Conservation (phyloP, 1,140 invertebrate genomes). For the Drosophila ercepeae region DNA sequence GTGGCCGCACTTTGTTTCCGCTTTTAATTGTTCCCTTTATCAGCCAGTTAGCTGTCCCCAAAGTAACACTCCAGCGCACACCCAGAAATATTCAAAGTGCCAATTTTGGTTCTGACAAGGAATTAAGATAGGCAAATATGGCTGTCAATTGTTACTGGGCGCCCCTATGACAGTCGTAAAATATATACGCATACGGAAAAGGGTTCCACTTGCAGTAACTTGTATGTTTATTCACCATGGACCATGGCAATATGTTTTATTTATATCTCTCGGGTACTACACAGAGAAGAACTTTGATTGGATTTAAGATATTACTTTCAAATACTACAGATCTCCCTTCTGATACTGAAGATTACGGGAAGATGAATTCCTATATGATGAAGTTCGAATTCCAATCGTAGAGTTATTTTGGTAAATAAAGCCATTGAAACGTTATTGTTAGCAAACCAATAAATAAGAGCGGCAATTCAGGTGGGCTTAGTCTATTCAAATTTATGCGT, state of each 20-base stretch:
- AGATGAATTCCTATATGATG: not conserved
- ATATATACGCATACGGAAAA: constrained; percentile 37
- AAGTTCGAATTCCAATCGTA: not conserved
- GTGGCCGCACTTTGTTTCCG: constrained; percentile 39
- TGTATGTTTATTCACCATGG: constrained; percentile 25
- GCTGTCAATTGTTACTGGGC: constrained; percentile 63
- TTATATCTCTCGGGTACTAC: not conserved
- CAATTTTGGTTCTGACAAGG: constrained; percentile 74
- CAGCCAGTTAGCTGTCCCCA: constrained; percentile 62
- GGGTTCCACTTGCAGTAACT: constrained; percentile 24
- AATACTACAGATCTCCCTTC: too few relatives aligned
- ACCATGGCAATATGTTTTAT: constrained; percentile 31
- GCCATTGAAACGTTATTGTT: not conserved
- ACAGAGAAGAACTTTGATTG: not conserved
- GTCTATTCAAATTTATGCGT: constrained; percentile 1
- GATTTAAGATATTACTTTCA: too few relatives aligned
- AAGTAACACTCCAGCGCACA: constrained; percentile 33
- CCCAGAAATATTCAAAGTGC: constrained; percentile 44
- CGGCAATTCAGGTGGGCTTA: not conserved
- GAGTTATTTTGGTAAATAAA: not conserved
- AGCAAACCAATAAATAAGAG: not conserved
- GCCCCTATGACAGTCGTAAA: constrained; percentile 65
- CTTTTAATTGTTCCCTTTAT: constrained; percentile 70
- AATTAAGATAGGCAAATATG: constrained; percentile 74
- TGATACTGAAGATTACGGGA: not conserved